Evolutionary conservation across 2,888 invertebrate genomes (phyloP), one percentile per base, ranked within the genome.

Genomic region (Poecilus cupreus): DNA sequence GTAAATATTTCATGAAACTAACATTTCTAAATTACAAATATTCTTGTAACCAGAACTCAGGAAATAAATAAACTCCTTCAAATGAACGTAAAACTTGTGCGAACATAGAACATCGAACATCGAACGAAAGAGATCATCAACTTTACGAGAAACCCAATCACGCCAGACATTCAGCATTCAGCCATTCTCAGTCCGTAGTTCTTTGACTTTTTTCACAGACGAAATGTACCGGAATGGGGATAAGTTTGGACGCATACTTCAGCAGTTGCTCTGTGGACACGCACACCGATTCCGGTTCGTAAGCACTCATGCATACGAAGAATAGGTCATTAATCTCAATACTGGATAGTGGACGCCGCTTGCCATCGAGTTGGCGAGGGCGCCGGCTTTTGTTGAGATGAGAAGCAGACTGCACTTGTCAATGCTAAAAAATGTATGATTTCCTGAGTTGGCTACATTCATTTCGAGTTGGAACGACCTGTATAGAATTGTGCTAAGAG

Each of bases 271-370:
- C 82, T 83, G 84, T n/a, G 37, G 64, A 68, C 60, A 60, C 86
- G 60, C 60, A 37, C 37, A 37, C 18, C 37, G 64, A 68, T 68
- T 86, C 86, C 86, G 86, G 85, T 83, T 82, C 83, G 83, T 83
- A 84, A 83, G 85, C 86, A 86, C 86, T 86, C 86, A 85, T 86
- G 86, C 86, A 86, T 86, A 86, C 85, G 85, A 86, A 86, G 85
- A 85, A 85, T 84, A 83, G 78, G 84, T 85, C 85, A 85, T 85
- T 83, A 84, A 85, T 86, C 86, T 68, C 64, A 68, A 68, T 68
- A 68, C 60, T 60, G 60, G 85, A 82, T 83, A 68, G 64, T 68
- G 64, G 64, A 68, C 64, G 64, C 16, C 64, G 64, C n/a, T 26
- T 4, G 49, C 20, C 26, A 68, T 32, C 64, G 37, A 68, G 37